Conservation (phyloP, 2,797 vertebrate genomes). For the Bovichtus diacanthus region DNA sequence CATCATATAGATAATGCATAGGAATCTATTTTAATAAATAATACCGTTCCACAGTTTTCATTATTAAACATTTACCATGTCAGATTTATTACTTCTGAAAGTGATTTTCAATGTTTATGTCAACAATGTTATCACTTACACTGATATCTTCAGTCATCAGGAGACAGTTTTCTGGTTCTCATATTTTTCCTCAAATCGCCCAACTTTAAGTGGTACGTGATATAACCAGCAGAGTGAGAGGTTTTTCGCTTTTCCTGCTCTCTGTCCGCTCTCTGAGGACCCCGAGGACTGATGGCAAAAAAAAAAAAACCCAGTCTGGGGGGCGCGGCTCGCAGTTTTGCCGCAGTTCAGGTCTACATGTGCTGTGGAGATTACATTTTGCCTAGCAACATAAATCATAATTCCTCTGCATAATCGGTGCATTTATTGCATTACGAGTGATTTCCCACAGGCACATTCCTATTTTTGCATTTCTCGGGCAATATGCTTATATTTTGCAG, state of each 20-base stretch:
- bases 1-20: neutral
- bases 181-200: neutral
- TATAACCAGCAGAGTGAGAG: constrained; percentile 54
- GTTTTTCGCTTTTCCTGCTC: constrained; percentile 22
- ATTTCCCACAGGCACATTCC: neutral
- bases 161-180: neutral
- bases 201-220: neutral
- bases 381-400: constrained; percentile 81
- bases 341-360: constrained; percentile 82
- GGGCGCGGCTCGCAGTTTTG: constrained; percentile 86
- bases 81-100: neutral
- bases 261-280: constrained; percentile 72
- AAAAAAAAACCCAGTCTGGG: constrained; percentile 73
- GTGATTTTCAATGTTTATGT: neutral
- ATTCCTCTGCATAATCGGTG: constrained; percentile 44
- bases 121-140: too few species aligned
- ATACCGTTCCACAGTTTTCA: neutral
- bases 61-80: neutral
- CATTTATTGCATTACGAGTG: constrained; percentile 16
- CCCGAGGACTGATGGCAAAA: constrained; percentile 79
- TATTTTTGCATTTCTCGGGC: neutral
- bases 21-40: neutral
- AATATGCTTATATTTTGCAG: neutral
- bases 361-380: constrained; percentile 72
- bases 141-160: neutral